Evolutionary conservation across 2,113 vertebrate species (phyloP), one percentile per base, ranked within the genome.

Genomic region (Oryctolagus cuniculus): DNA sequence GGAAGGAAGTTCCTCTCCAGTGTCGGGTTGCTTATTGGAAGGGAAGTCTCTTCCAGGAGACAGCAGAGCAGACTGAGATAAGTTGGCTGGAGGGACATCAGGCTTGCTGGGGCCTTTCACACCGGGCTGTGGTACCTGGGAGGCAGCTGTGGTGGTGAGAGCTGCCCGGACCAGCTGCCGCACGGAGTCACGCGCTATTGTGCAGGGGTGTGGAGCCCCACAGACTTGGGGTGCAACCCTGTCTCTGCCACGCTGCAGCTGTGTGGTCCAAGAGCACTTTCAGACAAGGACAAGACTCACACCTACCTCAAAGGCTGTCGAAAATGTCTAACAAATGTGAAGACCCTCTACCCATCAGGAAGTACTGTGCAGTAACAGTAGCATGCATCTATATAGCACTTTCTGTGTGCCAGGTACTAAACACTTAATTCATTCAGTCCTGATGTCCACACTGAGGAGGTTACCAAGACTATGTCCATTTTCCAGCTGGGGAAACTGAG

Each of bases 41-140:
- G 44, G 38, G 38, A 72, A 49, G 67, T 64, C 80, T 88, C 85
- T 73, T 92, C 63, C 63, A 58, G 78, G 67, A 91, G 90, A 51
- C 9, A 44, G 53, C 4, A 2, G 73, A n/a, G 25, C 4, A 51
- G 72, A 51, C 66, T 72, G 19, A 38, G 53, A 90, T 85, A 67
- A 75, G 66, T 15, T 27, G 34, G 64, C 66, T 10, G 10, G 36
- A 66, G 34, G 87, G 66, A 72, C 79, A 67, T 8, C 49, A 91
- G 72, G 51, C 22, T 44, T 53, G 63, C 17, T 78, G 77, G 88
- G 66, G 58, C 38, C 83, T 70, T 64, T 64, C 61, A 69, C 61
- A 51, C 38, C 78, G 90, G 83, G 83, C 87, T 38, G 5, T 25
- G 89, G 81, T 34, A 29, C 75, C 25, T 70, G 27, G n/a, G 85